Base-by-base conservation (phyloP, 2,113 vertebrate species). In the Condylura cristata region DNA sequence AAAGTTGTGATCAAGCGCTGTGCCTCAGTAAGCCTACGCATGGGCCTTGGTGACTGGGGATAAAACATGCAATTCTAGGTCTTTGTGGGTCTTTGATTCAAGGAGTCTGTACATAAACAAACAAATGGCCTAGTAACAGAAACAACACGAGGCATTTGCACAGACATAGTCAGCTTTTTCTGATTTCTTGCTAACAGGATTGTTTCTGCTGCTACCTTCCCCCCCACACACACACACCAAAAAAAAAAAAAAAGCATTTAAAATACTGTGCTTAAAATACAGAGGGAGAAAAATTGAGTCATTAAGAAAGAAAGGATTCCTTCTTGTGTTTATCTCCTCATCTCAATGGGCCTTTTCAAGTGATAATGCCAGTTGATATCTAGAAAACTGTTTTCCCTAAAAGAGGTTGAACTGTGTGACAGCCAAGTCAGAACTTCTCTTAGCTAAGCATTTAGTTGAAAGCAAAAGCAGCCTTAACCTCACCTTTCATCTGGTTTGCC, bases 1-100 rank as follows among this genome's bases (percentile, higher is more conserved):
- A 97, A 98, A 98, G 88, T 97, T 83, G 91, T 63, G 48, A 48
- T 68, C 80, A 93, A 93, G 60, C 90, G 32, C 89, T 88, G 7
- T 96, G 80, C 89, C 86, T 97, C 84, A 81, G 39, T 95, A 82
- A 96, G 70, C 90, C 84, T 95, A 39, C 37, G 2, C 13, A 44
- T 14, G 53, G 78, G 48, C 90, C 80, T 83, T 82, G 30, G 74
- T 94, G 75, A 80, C 78, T 75, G 39, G 39, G 58, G 74, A 63
- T 65, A 34, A 89, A 96, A 85, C 65, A 80, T 48, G 26, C 48
- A 22, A 30, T 68, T 56, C 79, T 61, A 44, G 58, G 61, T 82
- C 75, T 93, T 90, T 6, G 0, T 66, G 86, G 83, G 79, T 72
- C 82, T 95, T 94, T 60, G 70, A 91, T 72, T 96, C 61, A 70